Percentiles rank a stretch among this genome's conserved stretches.
These are phyloP conservation scores for Fragariocoptes setiger DNA, from an alignment of 1,140 invertebrate species.

Conservation along the genomic window DNA sequence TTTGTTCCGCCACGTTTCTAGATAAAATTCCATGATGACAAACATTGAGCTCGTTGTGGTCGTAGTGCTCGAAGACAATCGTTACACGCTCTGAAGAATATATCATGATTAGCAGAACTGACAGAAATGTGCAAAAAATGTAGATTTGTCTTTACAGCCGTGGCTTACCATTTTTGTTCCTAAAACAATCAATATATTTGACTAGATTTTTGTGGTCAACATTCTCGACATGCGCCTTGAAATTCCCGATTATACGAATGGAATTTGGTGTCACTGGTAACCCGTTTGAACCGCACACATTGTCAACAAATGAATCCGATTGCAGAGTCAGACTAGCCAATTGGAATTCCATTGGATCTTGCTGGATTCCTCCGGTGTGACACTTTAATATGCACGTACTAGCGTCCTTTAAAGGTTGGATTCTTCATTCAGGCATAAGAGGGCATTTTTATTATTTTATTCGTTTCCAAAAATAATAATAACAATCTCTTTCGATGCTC, in stretches of 20 bases:
- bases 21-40: neutral
- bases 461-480: no score
- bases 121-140: neutral
- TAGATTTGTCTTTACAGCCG: neutral
- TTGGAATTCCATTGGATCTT: neutral
- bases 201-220: conserved; percentile 46
- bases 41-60: neutral
- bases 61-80: conserved; percentile 8
- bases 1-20: conserved; percentile 1
- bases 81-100: conserved; percentile 6
- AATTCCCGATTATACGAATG: conserved; percentile 59
- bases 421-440: no score
- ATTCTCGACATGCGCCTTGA: conserved; percentile 24
- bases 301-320: conserved; percentile 29
- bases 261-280: conserved; percentile 79
- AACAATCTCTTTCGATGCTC: no score
- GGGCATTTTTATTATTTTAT: no score
- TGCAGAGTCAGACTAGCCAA: neutral
- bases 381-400: neutral
- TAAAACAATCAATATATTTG: conserved; percentile 56
- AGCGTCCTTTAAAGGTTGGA: neutral
- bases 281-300: conserved; percentile 76
- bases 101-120: neutral
- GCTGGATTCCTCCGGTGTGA: neutral
- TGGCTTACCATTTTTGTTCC: conserved; percentile 62